Evolutionary conservation across 2,113 vertebrate species (phyloP), one percentile per base, ranked within the genome.

Genomic region (Amphilophus citrinellus): DNA sequence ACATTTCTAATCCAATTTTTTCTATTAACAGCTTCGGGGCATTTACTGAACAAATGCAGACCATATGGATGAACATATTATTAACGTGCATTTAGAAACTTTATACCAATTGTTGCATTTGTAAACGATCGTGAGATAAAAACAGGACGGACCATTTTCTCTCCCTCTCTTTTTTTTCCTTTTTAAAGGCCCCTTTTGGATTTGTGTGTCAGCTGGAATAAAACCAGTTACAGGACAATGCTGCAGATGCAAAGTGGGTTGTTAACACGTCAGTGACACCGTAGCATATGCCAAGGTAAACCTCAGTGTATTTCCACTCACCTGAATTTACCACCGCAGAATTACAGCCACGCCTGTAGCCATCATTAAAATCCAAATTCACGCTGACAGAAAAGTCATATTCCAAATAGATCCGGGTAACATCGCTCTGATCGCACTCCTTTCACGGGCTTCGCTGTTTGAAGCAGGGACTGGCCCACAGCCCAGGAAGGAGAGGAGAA

Each of bases 401-500:
- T 22, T 77, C 75, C 82, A 63, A 61, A 76, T 3, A 60, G 79
- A 76, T 84, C 57, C 75, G 4, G 61, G 61, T 61, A 53, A 4
- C 18, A 62, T 86, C 47, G 63, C 76, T 22, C 44, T 76, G 53
- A 14, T 79, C 58, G 76, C 76, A 56, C 66, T 87, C 66, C 63
- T 79, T 86, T 82, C 68, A 32, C 42, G 32, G 42, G 73, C 61
- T 91, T 89, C 85, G 92, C 39, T 30, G 68, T 88, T 86, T 32
- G 88, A 84, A 87, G 77, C 87, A 79, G 89, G 78, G 44, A 85
- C 76, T 18, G 88, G 65, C 83, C 88, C 77, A 79, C 75, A 92
- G 88, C 88, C 53, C 80, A 86, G 88, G 84, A 90, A 91, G 89
- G 76, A 88, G 89, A 91, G 75, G 87, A 93, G 89, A 92, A 88